These are phyloP conservation scores for Marronus borbonicus DNA, from an alignment of 2,888 invertebrate species.

Conservation along the genomic window DNA sequence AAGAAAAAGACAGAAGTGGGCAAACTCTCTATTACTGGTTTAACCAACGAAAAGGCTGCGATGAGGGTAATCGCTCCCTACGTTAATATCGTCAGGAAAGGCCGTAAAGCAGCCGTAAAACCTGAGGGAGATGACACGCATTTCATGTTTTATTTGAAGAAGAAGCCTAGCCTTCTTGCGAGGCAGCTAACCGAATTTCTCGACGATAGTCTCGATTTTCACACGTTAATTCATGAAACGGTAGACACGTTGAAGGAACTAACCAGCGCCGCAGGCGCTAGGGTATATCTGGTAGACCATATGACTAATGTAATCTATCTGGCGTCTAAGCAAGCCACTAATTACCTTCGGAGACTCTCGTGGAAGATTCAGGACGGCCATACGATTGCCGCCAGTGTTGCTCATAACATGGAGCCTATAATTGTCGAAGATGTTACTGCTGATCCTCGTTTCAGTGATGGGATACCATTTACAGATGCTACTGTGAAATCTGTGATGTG, in stretches of 20 bases:
- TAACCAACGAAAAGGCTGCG: conserved; percentile 71
- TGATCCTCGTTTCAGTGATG: conserved; percentile 75
- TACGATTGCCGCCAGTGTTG: conserved; percentile 75
- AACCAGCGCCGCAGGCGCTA: conserved; percentile 69
- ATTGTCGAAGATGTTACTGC: conserved; percentile 73
- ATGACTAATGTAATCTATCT: conserved; percentile 73
- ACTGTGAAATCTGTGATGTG: conserved; percentile 75
- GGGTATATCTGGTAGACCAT: conserved; percentile 74
- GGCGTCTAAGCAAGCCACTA: conserved; percentile 71
- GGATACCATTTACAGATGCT: conserved; percentile 72
- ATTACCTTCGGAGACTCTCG: conserved; percentile 73
- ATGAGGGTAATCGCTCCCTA: conserved; percentile 75
- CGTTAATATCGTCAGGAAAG: conserved; percentile 66
- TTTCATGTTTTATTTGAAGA: conserved; percentile 51
- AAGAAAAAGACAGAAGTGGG: neutral
- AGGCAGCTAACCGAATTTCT: conserved; percentile 69
- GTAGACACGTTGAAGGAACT: conserved; percentile 73
- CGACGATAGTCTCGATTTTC: conserved; percentile 74
- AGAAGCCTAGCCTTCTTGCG: conserved; percentile 65
- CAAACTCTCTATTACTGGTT: conserved; percentile 31
- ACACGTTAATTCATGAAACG: conserved; percentile 74
- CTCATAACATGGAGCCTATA: conserved; percentile 73
- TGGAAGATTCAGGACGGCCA: conserved; percentile 74
- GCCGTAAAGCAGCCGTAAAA: conserved; percentile 55
- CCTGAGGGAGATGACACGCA: conserved; percentile 61